A percentile compares a stretch with the other conserved stretches of the same genome.
phyloP scores from a whole-genome alignment of 2,113 vertebrate genomes.

The Perca flavescens region DNA sequence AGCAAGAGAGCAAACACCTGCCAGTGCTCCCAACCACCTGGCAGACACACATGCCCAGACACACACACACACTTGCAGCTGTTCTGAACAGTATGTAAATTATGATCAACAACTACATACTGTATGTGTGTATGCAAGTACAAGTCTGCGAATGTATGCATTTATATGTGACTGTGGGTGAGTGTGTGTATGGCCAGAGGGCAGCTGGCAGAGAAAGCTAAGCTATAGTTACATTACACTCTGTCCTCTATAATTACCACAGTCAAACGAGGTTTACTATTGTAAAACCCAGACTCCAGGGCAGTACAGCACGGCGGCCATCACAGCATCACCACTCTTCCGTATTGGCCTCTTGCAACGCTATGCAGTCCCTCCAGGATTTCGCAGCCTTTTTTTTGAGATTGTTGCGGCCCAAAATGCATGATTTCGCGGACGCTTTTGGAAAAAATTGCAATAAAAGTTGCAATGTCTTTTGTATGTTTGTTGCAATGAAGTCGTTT shows the following conservation, averaged over 20 bases:
- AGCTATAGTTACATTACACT: conserved; percentile 66
- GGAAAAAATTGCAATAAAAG: no score
- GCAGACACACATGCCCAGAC: conserved; percentile 48
- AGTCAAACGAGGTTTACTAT: conserved; percentile 66
- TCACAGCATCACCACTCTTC: conserved; percentile 24
- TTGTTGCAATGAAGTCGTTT: no score
- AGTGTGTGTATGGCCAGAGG: conserved; percentile 46
- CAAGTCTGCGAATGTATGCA: conserved; percentile 39
- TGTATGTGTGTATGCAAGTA: conserved; percentile 23
- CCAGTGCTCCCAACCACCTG: conserved; percentile 71
- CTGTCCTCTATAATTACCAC: conserved; percentile 71
- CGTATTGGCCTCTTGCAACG: conserved; percentile 3
- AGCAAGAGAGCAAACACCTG: conserved; percentile 75
- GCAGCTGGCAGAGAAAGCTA: conserved; percentile 52
- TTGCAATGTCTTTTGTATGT: no score
- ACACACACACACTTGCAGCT: conserved; percentile 64
- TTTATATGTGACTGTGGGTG: conserved; percentile 47
- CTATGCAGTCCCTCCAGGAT: not conserved
- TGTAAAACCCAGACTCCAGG: conserved; percentile 46
- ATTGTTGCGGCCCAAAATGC: no score
- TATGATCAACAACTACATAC: conserved; percentile 38
- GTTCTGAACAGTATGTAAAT: conserved; percentile 56
- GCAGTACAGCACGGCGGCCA: conserved; percentile 12
- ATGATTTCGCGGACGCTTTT: no score
- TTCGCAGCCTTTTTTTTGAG: no score